phyloP scores from a whole-genome alignment of 37 sponge, comb jelly and placozoan genomes.

The Tethya wilhelma region DNA sequence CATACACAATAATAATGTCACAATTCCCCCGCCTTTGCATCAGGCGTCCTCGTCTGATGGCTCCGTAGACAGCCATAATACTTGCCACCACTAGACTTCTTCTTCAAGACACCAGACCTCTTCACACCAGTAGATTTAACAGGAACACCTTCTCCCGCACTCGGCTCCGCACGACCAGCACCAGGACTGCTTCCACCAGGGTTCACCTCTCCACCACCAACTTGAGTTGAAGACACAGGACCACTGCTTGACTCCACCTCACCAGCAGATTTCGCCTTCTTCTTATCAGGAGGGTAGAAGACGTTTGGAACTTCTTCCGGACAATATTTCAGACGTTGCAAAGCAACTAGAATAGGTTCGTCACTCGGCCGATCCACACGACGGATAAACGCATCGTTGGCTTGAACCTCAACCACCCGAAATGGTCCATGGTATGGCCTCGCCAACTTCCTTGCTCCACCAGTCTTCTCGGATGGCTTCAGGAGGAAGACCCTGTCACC shows the following conservation, averaged over 20 bases:
- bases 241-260: too few relatives aligned
- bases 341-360: too few relatives aligned
- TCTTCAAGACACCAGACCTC: too few relatives aligned
- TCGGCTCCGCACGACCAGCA: too few relatives aligned
- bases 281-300: slow-evolving; percentile 18
- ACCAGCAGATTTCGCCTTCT: neutral
- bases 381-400: slow-evolving; percentile 6
- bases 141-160: too few relatives aligned
- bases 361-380: slow-evolving; percentile 40
- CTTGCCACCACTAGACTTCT: too few relatives aligned
- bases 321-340: too few relatives aligned
- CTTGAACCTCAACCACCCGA: slow-evolving; percentile 18
- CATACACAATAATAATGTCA: too few relatives aligned
- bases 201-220: too few relatives aligned
- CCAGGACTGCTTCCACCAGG: too few relatives aligned
- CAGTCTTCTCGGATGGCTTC: slow-evolving; percentile 42
- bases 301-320: slow-evolving; percentile 22
- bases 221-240: too few relatives aligned
- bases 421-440: slow-evolving; percentile 51
- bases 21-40: slow-evolving; percentile 10
- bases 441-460: slow-evolving; percentile 24
- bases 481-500: slow-evolving; percentile 56
- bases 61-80: neutral
- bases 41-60: slow-evolving; percentile 12
- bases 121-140: too few relatives aligned